A percentile compares a stretch with the other conserved stretches of the same genome.
Conservation (phyloP, 2,797 vertebrate genomes). For the Chloroceryle amazona region DNA sequence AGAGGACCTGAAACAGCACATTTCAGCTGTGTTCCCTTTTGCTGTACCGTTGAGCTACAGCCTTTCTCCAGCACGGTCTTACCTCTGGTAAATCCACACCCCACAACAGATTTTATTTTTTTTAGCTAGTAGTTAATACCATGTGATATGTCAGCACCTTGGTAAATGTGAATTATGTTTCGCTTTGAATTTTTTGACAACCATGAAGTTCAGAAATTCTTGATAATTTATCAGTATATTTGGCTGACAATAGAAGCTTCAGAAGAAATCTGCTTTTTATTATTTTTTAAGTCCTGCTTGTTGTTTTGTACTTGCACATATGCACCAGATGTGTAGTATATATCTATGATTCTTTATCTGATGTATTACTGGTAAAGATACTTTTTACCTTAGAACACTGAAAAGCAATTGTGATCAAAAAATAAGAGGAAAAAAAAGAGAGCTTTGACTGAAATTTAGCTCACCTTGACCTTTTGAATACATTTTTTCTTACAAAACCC, state of each 20-base stretch:
- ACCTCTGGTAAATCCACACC: too few relatives aligned
- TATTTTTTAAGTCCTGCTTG: background rate
- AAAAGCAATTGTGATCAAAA: background rate
- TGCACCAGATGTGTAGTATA: background rate
- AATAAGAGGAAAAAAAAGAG: accelerated
- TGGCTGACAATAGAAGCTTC: background rate
- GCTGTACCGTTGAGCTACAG: too few relatives aligned
- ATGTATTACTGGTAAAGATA: background rate
- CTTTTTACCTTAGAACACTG: background rate
- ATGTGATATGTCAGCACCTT: background rate
- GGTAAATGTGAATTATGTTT: background rate
- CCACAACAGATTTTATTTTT: too few relatives aligned
- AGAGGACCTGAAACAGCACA: too few relatives aligned
- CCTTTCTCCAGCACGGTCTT: too few relatives aligned
- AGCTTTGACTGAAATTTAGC: background rate
- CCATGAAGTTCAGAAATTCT: background rate
- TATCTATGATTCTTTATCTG: background rate
- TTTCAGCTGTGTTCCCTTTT: too few relatives aligned
- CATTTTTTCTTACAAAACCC: background rate
- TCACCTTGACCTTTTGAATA: background rate
- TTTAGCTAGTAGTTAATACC: background rate
- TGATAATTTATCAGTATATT: background rate
- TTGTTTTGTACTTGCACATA: background rate
- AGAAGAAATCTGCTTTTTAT: background rate
- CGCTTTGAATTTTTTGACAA: background rate